These are phyloP conservation scores for Tapirus terrestris DNA, from an alignment of 2,113 vertebrate genomes.

Conservation along the genomic window DNA sequence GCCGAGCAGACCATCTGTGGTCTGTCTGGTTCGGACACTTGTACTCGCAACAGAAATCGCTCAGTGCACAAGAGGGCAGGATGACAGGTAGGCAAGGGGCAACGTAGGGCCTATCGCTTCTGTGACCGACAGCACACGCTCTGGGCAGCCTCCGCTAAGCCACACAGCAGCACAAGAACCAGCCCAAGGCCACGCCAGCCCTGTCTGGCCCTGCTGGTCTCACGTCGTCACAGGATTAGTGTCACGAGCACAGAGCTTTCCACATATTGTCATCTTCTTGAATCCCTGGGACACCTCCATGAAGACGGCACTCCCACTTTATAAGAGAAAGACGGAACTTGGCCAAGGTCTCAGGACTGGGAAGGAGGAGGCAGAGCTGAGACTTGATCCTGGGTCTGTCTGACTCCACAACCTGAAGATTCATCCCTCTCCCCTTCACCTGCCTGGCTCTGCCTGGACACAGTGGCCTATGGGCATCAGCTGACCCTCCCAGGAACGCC, in stretches of 20 bases:
- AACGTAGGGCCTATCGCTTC: background rate
- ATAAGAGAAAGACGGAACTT: background rate
- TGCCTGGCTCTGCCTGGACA: background rate
- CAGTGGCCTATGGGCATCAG: background rate
- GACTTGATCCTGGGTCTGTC: background rate
- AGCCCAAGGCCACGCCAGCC: background rate
- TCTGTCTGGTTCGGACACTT: background rate
- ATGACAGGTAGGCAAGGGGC: background rate
- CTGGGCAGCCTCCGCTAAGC: background rate
- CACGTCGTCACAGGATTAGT: background rate
- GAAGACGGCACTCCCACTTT: background rate
- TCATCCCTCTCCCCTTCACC: background rate
- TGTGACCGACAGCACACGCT: background rate
- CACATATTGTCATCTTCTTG: background rate
- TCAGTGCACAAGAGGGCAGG: background rate
- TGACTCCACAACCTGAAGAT: background rate
- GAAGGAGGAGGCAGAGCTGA: background rate
- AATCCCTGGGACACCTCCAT: background rate
- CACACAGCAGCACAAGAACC: background rate
- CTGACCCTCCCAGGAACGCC: background rate
- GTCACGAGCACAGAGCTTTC: background rate
- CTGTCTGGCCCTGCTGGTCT: background rate
- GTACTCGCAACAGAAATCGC: background rate
- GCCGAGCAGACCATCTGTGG: background rate
- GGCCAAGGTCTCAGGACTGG: background rate